Evolutionary conservation across 2,888 invertebrate species (phyloP), one percentile per base, ranked within the genome.

Genomic region (Isotomurus palustris): DNA sequence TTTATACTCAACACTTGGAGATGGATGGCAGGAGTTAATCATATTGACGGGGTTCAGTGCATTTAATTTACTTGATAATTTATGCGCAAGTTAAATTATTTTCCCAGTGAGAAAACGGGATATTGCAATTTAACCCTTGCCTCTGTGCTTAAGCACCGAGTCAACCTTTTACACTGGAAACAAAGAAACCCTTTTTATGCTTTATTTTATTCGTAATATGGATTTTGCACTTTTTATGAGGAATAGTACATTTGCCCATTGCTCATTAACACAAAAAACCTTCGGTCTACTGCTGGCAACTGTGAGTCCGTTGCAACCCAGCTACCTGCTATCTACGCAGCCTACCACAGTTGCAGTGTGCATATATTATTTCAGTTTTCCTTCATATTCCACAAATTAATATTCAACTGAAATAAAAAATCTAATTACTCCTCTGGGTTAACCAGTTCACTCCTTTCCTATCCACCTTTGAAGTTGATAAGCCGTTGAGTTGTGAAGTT

Each of bases 41-140:
- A 64, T 64, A 62, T 64, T 60, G 60, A 55, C 53, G 58, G 58
- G 64, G 67, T 58, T 64, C 62, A 67, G 58, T 67, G 58, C 60
- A 60, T 63, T 64, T 66, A 57, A 56, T 58, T 58, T 56, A 49
- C 56, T 36, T 58, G 50, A 48, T 58, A 58, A 61, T 64, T 56
- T 61, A 61, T 64, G 52, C 41, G 24, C 28, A 52, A 43, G 6
- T 19, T 27, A 29, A 47, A 29, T 29, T n/a, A 43, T 55, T 50
- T 54, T 62, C 48, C 56, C 49, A 52, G 41, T 49, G 56, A 49
- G 49, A 53, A 52, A 60, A 60, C 56, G 60, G 53, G 60, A 56
- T 50, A 56, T 56, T n/a, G n/a, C 60, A 60, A 60, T 60, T 60
- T 50, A 48, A 53, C 58, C 50, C 56, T 48, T 56, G 36, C 53